These are phyloP conservation scores for Pararge aegeria DNA, from an alignment of 1,140 invertebrate genomes.

Conservation along the genomic window DNA sequence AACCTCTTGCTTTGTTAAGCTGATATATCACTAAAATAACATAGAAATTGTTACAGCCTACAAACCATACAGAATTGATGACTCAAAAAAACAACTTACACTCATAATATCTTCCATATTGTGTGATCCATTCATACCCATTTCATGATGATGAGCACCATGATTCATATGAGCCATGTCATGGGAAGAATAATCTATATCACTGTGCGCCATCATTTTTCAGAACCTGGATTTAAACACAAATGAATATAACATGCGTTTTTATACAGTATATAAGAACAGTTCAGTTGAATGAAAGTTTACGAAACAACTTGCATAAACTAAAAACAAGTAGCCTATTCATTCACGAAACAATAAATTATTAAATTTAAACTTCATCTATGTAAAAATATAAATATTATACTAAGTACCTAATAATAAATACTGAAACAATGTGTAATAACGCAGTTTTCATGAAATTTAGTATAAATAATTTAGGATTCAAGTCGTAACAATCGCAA, in stretches of 20 bases:
- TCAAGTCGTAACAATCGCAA: not conserved
- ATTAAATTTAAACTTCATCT: no score
- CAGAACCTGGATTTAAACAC: conserved; percentile 1
- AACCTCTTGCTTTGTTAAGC: no score
- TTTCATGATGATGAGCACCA: conserved; percentile 34
- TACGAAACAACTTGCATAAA: conserved; percentile 29
- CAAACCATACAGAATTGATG: no score
- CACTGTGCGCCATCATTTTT: conserved; percentile 3
- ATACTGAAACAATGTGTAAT: no score
- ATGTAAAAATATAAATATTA: not conserved
- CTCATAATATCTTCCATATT: conserved; percentile 28
- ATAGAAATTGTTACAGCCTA: no score
- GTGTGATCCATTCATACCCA: conserved; percentile 32
- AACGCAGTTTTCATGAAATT: no score
- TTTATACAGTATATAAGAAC: conserved; percentile 3
- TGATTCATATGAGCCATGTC: conserved; percentile 39
- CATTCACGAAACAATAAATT: not conserved
- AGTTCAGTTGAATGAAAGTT: conserved; percentile 26
- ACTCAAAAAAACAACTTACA: conserved; percentile 14
- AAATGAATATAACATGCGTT: conserved; percentile 15
- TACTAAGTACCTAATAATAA: no score
- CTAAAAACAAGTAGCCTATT: conserved; percentile 18
- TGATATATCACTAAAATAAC: no score
- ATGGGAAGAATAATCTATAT: conserved; percentile 6
- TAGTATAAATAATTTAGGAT: no score